phyloP scores from a whole-genome alignment of 1,140 invertebrate genomes.

The Cyclina sinensis region DNA sequence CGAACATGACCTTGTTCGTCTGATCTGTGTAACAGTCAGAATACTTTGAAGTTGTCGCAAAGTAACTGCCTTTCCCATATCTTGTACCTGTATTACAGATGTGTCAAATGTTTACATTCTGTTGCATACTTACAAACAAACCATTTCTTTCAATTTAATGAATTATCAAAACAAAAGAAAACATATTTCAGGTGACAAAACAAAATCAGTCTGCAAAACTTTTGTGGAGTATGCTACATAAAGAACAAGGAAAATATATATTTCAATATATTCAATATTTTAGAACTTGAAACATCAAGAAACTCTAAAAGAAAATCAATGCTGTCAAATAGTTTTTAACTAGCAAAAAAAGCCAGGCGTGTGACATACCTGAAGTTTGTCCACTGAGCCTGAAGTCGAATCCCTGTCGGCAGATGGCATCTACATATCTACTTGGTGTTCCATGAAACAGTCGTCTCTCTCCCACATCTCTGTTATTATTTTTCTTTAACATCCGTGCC shows the following conservation, averaged over 20 bases:
- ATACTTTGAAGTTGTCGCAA: conserved; percentile 72
- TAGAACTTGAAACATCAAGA: too few relatives aligned
- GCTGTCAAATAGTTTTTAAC: too few relatives aligned
- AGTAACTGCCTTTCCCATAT: conserved; percentile 79
- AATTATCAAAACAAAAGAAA: not conserved
- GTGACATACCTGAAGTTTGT: conserved; percentile 44
- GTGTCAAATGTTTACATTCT: not conserved
- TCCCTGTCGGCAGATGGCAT: conserved; percentile 74
- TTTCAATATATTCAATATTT: too few relatives aligned
- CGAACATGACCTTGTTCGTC: conserved; percentile 66
- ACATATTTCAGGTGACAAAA: not conserved
- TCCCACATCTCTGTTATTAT: conserved; percentile 43
- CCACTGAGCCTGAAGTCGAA: conserved; percentile 74
- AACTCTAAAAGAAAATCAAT: too few relatives aligned
- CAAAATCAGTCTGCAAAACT: not conserved
- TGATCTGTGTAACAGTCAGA: conserved; percentile 68
- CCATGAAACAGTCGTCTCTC: conserved; percentile 73
- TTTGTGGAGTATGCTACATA: not conserved
- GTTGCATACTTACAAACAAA: not conserved
- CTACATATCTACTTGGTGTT: conserved; percentile 50
- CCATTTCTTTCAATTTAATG: too few relatives aligned
- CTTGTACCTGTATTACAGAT: conserved; percentile 63
- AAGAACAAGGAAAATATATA: too few relatives aligned
- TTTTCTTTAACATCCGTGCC: conserved; percentile 45
- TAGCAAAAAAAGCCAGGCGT: too few relatives aligned